Conservation (phyloP, 2,797 vertebrate genomes). For the Mus spretus region DNA sequence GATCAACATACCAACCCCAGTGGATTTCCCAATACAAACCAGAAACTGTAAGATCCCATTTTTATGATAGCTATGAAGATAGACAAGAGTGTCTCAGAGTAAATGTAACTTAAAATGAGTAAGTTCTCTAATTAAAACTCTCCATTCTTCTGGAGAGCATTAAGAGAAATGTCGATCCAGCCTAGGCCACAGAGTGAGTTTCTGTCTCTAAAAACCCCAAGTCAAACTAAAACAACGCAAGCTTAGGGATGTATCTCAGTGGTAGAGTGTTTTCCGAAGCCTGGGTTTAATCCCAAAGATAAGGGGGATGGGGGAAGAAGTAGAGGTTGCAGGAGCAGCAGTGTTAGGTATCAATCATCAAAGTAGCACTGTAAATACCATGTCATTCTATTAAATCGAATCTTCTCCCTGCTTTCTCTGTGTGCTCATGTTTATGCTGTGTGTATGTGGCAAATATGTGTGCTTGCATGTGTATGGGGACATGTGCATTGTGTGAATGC, state of each 20-base stretch:
- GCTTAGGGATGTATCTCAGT: background rate
- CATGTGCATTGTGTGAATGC: background rate
- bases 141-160: background rate
- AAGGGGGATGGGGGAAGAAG: background rate
- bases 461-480: background rate
- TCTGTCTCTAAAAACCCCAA: background rate
- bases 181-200: background rate
- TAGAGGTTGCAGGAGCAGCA: background rate
- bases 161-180: background rate
- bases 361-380: background rate
- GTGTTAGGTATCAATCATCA: too few relatives aligned
- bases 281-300: background rate
- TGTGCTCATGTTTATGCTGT: background rate
- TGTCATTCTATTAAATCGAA: background rate
- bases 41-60: background rate
- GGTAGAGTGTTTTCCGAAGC: background rate
- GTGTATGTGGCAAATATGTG: background rate
- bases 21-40: background rate
- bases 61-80: background rate
- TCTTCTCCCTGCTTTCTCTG: background rate
- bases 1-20: background rate
- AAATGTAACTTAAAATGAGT: background rate
- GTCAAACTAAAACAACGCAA: background rate
- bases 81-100: background rate
- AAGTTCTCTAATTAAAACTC: background rate